phyloP scores from a whole-genome alignment of 2,888 invertebrate genomes.

The Metacarcinus magister region DNA sequence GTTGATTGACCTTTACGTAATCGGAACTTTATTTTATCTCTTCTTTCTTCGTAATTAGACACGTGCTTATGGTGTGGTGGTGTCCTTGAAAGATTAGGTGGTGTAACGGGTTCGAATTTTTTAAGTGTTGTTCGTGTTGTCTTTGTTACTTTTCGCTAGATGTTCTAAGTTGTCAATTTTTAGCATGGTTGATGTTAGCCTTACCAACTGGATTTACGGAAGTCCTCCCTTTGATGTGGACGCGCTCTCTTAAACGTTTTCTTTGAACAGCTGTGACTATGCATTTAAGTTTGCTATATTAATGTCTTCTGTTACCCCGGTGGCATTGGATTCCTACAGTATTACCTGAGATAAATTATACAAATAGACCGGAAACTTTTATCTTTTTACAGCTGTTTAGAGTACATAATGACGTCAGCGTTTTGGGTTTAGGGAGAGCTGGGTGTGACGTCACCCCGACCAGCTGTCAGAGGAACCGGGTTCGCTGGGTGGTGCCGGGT shows the following conservation, averaged over 20 bases:
- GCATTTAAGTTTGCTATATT: neutral
- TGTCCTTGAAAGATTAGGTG: neutral
- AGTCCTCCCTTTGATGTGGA: neutral
- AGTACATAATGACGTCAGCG: constrained; percentile 36
- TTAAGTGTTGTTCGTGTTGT: neutral
- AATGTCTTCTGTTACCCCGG: neutral
- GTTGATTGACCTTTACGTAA: neutral
- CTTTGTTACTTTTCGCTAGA: neutral
- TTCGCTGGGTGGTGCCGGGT: neutral
- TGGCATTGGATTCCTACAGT: neutral
- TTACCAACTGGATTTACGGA: neutral
- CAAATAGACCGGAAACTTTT: neutral
- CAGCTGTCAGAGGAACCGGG: constrained; percentile 29
- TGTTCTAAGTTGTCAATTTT: neutral
- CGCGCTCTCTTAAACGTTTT: neutral
- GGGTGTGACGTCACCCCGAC: constrained; percentile 53
- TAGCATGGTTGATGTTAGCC: neutral
- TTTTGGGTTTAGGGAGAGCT: neutral
- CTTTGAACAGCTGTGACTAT: neutral
- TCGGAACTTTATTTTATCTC: neutral
- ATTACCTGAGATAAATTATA: neutral
- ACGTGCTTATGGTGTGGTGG: neutral
- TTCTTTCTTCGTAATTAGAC: neutral
- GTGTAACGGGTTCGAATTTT: neutral
- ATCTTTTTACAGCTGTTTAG: neutral